Conservation (phyloP, 1,140 invertebrate genomes). For the Gonatopus flavifemur region DNA sequence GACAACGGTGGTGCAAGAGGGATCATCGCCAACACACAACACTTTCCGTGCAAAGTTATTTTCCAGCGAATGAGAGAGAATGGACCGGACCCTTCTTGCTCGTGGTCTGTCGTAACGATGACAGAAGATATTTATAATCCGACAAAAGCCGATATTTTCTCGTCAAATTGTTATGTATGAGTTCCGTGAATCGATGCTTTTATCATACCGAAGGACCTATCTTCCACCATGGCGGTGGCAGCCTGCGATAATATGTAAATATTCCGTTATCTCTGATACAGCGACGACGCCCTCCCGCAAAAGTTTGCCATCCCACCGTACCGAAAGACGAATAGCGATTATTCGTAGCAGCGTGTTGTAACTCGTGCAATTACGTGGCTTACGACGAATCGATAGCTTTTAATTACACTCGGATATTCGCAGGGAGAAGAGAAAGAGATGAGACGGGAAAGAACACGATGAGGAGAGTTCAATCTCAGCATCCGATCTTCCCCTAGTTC, state of each 20-base stretch:
- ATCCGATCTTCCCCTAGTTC: constrained; percentile 7
- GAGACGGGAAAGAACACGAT: neutral
- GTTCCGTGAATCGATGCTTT: too few species aligned
- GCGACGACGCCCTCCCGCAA: constrained; percentile 29
- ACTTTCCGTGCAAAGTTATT: too few species aligned
- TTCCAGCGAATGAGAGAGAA: too few species aligned
- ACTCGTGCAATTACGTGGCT: constrained; percentile 56
- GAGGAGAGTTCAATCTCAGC: constrained; percentile 14
- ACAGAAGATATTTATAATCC: too few species aligned
- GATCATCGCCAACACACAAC: too few species aligned
- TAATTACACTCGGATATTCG: constrained; percentile 41
- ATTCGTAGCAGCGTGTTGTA: constrained; percentile 53
- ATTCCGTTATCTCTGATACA: constrained; percentile 54
- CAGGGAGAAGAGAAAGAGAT: neutral
- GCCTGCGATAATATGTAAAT: constrained; percentile 57
- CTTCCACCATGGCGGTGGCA: too few species aligned
- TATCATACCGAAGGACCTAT: too few species aligned
- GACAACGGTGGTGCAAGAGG: too few species aligned
- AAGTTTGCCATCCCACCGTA: constrained; percentile 20
- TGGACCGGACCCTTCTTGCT: too few species aligned
- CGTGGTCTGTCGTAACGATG: too few species aligned
- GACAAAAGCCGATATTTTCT: too few species aligned
- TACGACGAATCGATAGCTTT: constrained; percentile 57
- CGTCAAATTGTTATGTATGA: too few species aligned
- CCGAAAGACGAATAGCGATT: constrained; percentile 38